phyloP scores from a whole-genome alignment of 2,888 invertebrate genomes.

The Meteorus colon region DNA sequence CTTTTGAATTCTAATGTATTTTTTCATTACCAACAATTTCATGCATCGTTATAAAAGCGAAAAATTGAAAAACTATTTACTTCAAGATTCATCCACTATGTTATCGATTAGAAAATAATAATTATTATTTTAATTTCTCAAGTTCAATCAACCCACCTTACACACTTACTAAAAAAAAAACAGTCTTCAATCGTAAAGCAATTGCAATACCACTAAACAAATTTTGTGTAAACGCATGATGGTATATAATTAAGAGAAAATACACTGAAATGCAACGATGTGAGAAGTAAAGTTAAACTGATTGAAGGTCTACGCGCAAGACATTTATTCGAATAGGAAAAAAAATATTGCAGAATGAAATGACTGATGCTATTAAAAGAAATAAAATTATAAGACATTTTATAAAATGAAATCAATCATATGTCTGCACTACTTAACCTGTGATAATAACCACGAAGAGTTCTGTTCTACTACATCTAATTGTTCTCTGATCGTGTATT shows the following conservation, averaged over 20 bases:
- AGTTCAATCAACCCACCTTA: too few relatives aligned
- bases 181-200: background rate
- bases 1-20: too few relatives aligned
- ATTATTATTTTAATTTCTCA: too few relatives aligned
- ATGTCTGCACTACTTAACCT: constrained; percentile 18
- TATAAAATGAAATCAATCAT: constrained; percentile 22
- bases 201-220: background rate
- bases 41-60: too few relatives aligned
- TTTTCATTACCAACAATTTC: too few relatives aligned
- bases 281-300: background rate
- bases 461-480: constrained; percentile 44
- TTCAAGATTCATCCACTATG: too few relatives aligned
- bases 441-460: background rate
- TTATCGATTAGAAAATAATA: too few relatives aligned
- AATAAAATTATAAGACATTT: constrained; percentile 12
- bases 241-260: background rate
- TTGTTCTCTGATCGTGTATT: constrained; percentile 52
- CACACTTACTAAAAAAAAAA: too few relatives aligned
- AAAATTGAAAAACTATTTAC: too few relatives aligned
- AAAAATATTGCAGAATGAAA: background rate
- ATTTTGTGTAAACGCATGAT: background rate
- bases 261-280: background rate
- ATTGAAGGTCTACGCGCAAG: too few relatives aligned
- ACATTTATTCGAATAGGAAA: background rate
- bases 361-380: background rate